Percentiles rank a stretch among this genome's conserved stretches.
These are phyloP conservation scores for Hycleus phaleratus DNA, from an alignment of 1,140 invertebrate genomes.

Conservation along the genomic window DNA sequence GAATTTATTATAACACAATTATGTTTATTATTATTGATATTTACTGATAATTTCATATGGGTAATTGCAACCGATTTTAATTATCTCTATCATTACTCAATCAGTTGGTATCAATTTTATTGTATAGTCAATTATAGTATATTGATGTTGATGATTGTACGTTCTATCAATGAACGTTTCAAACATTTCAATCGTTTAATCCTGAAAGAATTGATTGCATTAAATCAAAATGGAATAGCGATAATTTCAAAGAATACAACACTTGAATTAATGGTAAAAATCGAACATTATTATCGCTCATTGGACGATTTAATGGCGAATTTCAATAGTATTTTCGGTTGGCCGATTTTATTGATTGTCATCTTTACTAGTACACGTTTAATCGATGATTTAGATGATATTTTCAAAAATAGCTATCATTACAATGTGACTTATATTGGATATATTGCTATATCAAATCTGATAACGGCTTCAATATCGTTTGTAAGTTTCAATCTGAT, in stretches of 20 bases:
- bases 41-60: no score
- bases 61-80: no score
- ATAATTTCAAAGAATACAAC: no score
- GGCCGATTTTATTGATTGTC: conserved; percentile 3
- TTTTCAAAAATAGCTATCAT: conserved; percentile 6
- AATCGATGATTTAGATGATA: conserved; percentile 2
- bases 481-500: neutral
- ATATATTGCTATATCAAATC: neutral
- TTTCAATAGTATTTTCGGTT: conserved; percentile 1
- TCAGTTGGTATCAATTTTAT: no score
- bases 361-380: neutral
- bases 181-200: neutral
- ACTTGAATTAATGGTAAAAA: neutral
- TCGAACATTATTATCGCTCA: neutral
- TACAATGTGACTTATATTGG: neutral
- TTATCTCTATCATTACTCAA: no score
- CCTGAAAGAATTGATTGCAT: neutral
- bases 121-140: neutral
- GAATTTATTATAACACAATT: no score
- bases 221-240: neutral
- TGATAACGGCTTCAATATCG: neutral
- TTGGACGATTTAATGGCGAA: neutral
- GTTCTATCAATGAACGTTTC: neutral
- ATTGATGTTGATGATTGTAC: neutral
- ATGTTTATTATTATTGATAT: no score